Conservation (phyloP, 2,113 vertebrate species). For the Equus quagga region DNA sequence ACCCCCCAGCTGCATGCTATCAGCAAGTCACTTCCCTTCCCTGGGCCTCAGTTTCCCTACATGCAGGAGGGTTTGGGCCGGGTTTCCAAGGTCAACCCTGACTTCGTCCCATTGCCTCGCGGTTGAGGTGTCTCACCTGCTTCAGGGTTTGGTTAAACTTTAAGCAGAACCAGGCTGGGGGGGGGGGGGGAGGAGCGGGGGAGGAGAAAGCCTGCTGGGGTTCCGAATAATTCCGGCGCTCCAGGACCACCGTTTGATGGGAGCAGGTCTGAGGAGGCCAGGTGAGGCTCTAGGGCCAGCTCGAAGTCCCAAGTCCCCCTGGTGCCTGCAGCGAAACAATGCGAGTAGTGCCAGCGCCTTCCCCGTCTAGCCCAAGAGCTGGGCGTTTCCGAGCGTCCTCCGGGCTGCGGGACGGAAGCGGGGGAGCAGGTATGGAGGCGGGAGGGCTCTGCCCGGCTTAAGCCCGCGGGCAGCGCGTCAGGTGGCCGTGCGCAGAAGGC, state of each 20-base stretch:
- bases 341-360: neutral
- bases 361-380: neutral
- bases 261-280: neutral
- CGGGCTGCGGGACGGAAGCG: neutral
- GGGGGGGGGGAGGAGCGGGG: too few species aligned
- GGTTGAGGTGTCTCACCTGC: neutral
- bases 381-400: neutral
- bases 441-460: neutral
- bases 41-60: neutral
- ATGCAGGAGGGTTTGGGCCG: neutral
- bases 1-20: neutral
- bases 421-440: neutral
- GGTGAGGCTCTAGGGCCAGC: conserved; percentile 22
- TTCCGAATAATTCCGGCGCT: neutral
- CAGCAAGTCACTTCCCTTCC: neutral
- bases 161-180: neutral
- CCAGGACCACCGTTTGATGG: neutral
- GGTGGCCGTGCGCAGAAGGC: conserved; percentile 12
- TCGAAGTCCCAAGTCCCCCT: neutral
- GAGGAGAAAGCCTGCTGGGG: neutral
- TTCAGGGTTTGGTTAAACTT: conserved; percentile 38
- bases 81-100: neutral
- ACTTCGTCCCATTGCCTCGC: neutral
- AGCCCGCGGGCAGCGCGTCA: neutral
- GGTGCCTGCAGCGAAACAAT: conserved; percentile 35